Base-by-base conservation (phyloP, 2,113 vertebrate species). In the Oryzias javanicus region DNA sequence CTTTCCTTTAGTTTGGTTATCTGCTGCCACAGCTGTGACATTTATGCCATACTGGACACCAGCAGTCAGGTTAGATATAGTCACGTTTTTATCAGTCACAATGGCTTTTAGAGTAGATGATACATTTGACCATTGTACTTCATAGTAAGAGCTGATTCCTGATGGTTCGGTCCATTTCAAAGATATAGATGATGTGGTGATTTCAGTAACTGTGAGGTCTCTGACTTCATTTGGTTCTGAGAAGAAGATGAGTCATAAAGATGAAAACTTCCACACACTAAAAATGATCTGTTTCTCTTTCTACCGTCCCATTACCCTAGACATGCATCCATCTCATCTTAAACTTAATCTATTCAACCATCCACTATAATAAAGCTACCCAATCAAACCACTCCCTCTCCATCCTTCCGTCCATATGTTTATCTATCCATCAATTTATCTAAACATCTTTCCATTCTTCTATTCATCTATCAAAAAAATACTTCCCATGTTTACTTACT, bases 61-160 rank as follows among this genome's bases (percentile, higher is more conserved):
- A 69, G 79, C 12, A 56, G 16, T 79, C 55, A 87, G 0, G 17
- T 64, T 4, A 48, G 1, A 58, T 3, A 88, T 61, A 3, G 27
- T 67, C 0, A 1, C 0, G 4, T 2, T 4, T 13, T 57, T 73
- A 0, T 2, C 0, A 47, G 0, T 10, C 16, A 67, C 60, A 27
- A 1, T 51, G 0, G 0, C 0, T 24, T 0, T 16, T 0, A 0
- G 0, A 46, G 0, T 10, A 5, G 1, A 0, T 18, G 2, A 0
- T 42, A 51, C 63, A 56, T 1, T 8, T 16, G 4, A 63, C 75
- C 69, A 69, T 17, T 70, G 1, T 4, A 81, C 58, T 55, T 5
- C 67, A 51, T 76, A 83, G 70, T 8, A 69, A 1, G 49, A 78
- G 18, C 40, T 62, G 6, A 4, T 25, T 63, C 80, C 80, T 1